A percentile compares a stretch with the other conserved stretches of the same genome.
Evolutionary conservation across 2,888 invertebrate genomes (phyloP).

Genomic region (Drosophila leonis): DNA sequence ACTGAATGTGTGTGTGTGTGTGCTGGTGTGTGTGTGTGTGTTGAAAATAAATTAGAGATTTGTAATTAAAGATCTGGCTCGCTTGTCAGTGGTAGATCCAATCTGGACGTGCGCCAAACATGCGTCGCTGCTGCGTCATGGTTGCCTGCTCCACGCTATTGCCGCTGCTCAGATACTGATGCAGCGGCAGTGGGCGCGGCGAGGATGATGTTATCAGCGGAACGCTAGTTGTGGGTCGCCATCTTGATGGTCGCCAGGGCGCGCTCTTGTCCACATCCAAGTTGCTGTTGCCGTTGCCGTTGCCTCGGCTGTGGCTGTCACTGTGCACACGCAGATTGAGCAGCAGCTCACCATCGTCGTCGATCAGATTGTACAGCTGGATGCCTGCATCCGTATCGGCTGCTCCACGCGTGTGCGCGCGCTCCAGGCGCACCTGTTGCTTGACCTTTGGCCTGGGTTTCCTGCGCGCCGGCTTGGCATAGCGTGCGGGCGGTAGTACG

Average conservation of each 20-base stretch:
- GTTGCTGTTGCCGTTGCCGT: not conserved
- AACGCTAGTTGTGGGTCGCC: slow-evolving; percentile 58
- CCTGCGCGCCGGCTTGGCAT: slow-evolving; percentile 4
- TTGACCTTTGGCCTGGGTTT: slow-evolving; percentile 26
- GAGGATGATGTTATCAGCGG: slow-evolving; percentile 50
- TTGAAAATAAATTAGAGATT: slow-evolving; percentile 15
- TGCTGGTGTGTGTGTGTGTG: slow-evolving; percentile 6
- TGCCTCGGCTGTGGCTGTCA: slow-evolving; percentile 28
- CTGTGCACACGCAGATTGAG: slow-evolving; percentile 67
- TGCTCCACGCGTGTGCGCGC: slow-evolving; percentile 30
- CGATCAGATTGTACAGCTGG: slow-evolving; percentile 69
- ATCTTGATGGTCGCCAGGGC: slow-evolving; percentile 66
- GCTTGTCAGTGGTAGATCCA: slow-evolving; percentile 54
- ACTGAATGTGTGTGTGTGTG: slow-evolving; percentile 9
- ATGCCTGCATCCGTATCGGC: slow-evolving; percentile 33
- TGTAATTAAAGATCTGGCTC: slow-evolving; percentile 3
- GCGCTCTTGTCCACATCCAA: slow-evolving; percentile 10
- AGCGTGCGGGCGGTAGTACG: slow-evolving; percentile 7
- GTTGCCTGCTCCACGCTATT: slow-evolving; percentile 46
- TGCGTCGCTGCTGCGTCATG: slow-evolving; percentile 49
- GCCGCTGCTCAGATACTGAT: slow-evolving; percentile 60
- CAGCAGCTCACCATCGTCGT: slow-evolving; percentile 69
- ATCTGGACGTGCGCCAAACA: slow-evolving; percentile 39
- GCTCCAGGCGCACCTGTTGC: slow-evolving; percentile 67
- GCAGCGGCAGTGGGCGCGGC: slow-evolving; percentile 66